Evolutionary conservation across 1,140 invertebrate species (phyloP), one percentile per base, ranked within the genome.

Genomic region (Aplysia californica): DNA sequence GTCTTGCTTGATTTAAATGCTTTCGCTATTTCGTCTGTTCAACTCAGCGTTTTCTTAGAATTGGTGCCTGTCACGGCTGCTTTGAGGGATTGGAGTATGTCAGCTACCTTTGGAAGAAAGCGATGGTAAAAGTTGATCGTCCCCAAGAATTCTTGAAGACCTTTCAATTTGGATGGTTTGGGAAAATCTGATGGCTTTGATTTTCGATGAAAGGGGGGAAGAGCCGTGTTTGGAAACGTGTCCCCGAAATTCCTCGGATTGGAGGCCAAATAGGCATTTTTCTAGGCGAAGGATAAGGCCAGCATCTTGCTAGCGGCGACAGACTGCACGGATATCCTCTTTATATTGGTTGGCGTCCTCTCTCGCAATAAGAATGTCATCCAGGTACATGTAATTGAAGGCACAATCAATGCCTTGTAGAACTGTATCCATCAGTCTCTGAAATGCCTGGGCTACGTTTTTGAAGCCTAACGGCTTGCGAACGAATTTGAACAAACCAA

Each of bases 111-210:
- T 10, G 58, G 58, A 31, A 31, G 10, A n/a, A 71, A 71, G n/a
- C 68, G 41, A 10, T 41, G 36, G 39, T 38, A 84, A 29, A 50
- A 73, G n/a, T n/a, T n/a, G 3, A 89, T 87, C 0, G 87, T 50
- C 15, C 44, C 90, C 2, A 91, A 61, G 76, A 91, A 91, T 10
- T 83, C 68, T 33, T 88, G 71, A 3, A 86, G 72, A 56, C 85
- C 75, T 31, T 80, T 76, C 21, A 88, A 71, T 18, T 76, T 84
- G n/a, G 77, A 72, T 5, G 89, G 87, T 76, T 77, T 68, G 10
- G 80, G 82, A 75, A 84, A 89, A 0, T 86, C 23, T 6, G 6
- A 71, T 55, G 10, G 50, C 68, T 31, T 71, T 15, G 26, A 61
- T 61, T 26, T 29, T 61, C 10, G 58, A 61, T 10, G 58, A 26